A percentile compares a stretch with the other conserved stretches of the same genome.
Conservation (phyloP, 2,888 invertebrate species). For the Drosophila aldrichi region DNA sequence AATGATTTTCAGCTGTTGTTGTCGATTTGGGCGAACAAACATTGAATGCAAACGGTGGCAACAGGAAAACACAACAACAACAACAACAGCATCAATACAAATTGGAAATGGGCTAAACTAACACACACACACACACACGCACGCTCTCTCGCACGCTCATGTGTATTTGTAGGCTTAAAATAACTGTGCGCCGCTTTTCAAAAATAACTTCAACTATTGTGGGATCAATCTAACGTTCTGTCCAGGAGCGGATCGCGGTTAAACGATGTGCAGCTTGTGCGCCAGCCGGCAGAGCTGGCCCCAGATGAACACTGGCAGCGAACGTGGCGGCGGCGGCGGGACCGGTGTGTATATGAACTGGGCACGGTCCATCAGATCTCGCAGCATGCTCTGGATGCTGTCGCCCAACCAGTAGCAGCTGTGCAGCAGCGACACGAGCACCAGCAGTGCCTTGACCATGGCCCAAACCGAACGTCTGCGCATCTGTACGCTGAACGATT, state of each 20-base stretch:
- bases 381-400: neutral
- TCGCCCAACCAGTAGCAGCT: constrained; percentile 11
- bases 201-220: constrained; percentile 24
- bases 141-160: neutral
- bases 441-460: constrained; percentile 17
- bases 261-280: constrained; percentile 18
- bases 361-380: neutral
- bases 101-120: neutral
- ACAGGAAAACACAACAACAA: neutral
- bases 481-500: neutral
- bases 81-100: too few relatives aligned
- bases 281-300: constrained; percentile 12
- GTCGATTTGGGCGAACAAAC: neutral
- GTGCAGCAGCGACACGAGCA: constrained; percentile 22
- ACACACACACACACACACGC: neutral
- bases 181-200: constrained; percentile 25
- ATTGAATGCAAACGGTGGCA: neutral
- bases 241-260: constrained; percentile 24
- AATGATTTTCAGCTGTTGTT: constrained; percentile 4
- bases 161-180: constrained; percentile 25
- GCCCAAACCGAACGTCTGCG: constrained; percentile 15
- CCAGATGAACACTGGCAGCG: constrained; percentile 21
- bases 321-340: constrained; percentile 8
- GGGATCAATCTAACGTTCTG: neutral
- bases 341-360: neutral